Evolutionary conservation across 2,888 invertebrate genomes (phyloP).

Genomic region (Reticulitermes lucifugus): DNA sequence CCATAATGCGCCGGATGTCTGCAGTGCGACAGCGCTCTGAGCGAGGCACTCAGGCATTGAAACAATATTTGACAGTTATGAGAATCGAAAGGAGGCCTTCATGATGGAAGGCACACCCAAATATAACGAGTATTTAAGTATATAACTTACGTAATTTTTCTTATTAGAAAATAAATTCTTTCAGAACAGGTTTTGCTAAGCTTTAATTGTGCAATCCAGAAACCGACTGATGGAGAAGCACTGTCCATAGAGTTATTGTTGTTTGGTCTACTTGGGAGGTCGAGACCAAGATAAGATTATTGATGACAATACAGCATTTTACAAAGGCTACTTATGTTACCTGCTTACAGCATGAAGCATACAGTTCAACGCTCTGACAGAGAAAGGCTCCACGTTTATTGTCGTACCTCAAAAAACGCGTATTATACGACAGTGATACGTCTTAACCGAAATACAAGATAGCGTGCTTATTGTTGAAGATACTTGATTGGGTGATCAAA

Average conservation of each 20-base stretch:
- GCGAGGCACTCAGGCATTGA: neutral
- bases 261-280: neutral
- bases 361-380: no score
- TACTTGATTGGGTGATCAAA: no score
- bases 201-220: no score
- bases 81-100: constrained; percentile 21
- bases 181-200: neutral
- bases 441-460: no score
- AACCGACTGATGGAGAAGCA: no score
- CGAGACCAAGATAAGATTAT: neutral
- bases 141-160: neutral
- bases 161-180: neutral
- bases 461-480: no score
- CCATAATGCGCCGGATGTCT: no score
- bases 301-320: neutral
- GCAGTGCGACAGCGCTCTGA: neutral
- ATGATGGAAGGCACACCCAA: constrained; percentile 10
- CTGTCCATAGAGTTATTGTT: neutral
- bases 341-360: no score
- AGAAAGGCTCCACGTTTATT: no score
- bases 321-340: no score
- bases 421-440: no score
- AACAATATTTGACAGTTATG: neutral
- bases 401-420: no score
- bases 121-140: neutral